Conservation (phyloP, 1,140 invertebrate species). For the Phortica variegata region DNA sequence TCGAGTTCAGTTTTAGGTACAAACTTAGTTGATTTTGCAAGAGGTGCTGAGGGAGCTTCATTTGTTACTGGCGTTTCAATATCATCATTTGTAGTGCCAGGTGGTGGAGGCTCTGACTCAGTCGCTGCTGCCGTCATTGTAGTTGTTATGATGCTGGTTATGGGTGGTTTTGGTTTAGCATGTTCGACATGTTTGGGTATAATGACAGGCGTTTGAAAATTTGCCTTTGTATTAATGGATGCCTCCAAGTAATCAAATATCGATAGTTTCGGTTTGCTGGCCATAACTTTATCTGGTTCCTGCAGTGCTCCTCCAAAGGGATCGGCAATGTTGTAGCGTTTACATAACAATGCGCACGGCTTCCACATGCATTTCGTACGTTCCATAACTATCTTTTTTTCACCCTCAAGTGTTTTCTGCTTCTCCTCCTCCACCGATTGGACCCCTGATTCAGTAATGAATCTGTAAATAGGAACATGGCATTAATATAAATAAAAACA, state of each 20-base stretch:
- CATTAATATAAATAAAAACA: not conserved
- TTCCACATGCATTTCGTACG: slow-evolving; percentile 75
- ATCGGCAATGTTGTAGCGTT: slow-evolving; percentile 92
- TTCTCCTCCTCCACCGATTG: slow-evolving; percentile 17
- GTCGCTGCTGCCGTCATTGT: not conserved
- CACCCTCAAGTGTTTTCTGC: slow-evolving; percentile 3
- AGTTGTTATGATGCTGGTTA: not conserved
- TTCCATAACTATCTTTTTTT: slow-evolving; percentile 33
- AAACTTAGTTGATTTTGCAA: slow-evolving; percentile 18
- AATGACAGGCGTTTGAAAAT: slow-evolving; percentile 58
- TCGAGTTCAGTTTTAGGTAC: slow-evolving; percentile 42
- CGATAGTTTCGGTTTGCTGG: slow-evolving; percentile 65
- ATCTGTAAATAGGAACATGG: slow-evolving; percentile 17
- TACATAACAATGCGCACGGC: slow-evolving; percentile 83
- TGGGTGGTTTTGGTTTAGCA: slow-evolving; percentile 13
- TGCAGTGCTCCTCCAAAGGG: slow-evolving; percentile 63
- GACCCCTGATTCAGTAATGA: slow-evolving; percentile 31
- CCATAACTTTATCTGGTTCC: slow-evolving; percentile 60
- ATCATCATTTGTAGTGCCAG: not conserved
- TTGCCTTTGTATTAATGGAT: slow-evolving; percentile 61
- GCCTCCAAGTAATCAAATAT: slow-evolving; percentile 74
- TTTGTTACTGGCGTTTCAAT: not conserved
- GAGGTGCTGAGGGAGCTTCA: not conserved
- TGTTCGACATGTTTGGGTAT: slow-evolving; percentile 43
- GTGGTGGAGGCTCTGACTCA: not conserved